Conservation (phyloP, 2,797 vertebrate species). For the Poecilia picta region DNA sequence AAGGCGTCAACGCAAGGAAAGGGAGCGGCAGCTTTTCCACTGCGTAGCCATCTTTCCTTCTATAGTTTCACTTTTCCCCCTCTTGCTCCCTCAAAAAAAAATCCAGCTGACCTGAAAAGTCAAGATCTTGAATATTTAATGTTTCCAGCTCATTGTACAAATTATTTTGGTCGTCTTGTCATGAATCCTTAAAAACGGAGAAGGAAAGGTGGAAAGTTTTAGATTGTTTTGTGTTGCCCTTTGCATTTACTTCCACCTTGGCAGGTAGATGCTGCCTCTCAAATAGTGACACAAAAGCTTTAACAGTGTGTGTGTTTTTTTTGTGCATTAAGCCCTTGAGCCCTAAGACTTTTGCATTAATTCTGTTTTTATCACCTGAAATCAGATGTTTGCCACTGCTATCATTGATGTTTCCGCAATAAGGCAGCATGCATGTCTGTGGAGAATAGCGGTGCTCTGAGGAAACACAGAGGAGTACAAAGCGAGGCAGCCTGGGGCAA, state of each 20-base stretch:
- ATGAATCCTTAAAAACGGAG: slow-evolving; percentile 60
- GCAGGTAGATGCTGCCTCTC: slow-evolving; percentile 20
- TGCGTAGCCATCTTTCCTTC: slow-evolving; percentile 70
- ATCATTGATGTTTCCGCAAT: slow-evolving; percentile 66
- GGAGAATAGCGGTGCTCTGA: slow-evolving; percentile 65
- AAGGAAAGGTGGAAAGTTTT: slow-evolving; percentile 55
- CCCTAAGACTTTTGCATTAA: slow-evolving; percentile 41
- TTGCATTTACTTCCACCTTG: slow-evolving; percentile 21
- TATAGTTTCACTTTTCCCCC: slow-evolving; percentile 30
- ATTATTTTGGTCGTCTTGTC: slow-evolving; percentile 64
- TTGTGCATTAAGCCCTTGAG: slow-evolving; percentile 41
- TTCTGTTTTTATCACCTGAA: slow-evolving; percentile 55
- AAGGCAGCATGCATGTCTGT: slow-evolving; percentile 64
- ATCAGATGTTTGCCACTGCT: slow-evolving; percentile 60
- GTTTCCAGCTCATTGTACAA: slow-evolving; percentile 61
- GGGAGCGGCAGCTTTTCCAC: slow-evolving; percentile 64
- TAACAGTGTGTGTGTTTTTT: slow-evolving; percentile 19
- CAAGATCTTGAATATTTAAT: slow-evolving; percentile 76
- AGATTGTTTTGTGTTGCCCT: slow-evolving; percentile 55
- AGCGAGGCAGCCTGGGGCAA: slow-evolving; percentile 68
- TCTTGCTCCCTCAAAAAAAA: slow-evolving; percentile 77
- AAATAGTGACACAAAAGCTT: slow-evolving; percentile 38
- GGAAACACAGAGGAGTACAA: slow-evolving; percentile 74
- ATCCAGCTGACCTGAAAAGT: slow-evolving; percentile 85
- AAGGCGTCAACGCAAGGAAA: slow-evolving; percentile 79